Evolutionary conservation across 2,113 vertebrate species (phyloP).

Genomic region (Cottus gobio): DNA sequence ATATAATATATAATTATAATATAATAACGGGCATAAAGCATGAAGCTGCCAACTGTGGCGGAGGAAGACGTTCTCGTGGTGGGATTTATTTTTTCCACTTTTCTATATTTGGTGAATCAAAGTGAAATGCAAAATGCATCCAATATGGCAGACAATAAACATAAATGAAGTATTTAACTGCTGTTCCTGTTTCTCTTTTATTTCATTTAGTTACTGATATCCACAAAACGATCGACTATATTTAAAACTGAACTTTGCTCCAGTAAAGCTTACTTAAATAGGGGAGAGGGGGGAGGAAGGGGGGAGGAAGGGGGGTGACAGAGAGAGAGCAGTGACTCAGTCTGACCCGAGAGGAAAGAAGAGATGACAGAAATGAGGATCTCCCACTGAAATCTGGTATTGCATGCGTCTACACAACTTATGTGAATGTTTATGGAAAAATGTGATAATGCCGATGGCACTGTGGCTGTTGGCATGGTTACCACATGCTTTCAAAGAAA

Average conservation of each 20-base stretch:
- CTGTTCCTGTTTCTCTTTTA: neutral
- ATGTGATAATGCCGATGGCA: neutral
- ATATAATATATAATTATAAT: too few relatives aligned
- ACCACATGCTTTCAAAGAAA: neutral
- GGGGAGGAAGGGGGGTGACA: neutral
- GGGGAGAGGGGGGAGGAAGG: neutral
- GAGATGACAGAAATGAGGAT: slow-evolving; percentile 6
- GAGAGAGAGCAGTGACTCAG: neutral
- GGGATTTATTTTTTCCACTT: neutral
- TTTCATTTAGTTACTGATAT: neutral
- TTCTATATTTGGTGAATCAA: neutral
- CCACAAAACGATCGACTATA: neutral
- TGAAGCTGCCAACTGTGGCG: neutral
- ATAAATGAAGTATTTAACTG: neutral
- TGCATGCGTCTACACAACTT: neutral
- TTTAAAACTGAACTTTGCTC: slow-evolving; percentile 7
- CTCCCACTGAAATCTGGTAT: slow-evolving; percentile 23
- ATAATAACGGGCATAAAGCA: too few relatives aligned
- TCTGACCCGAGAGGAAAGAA: neutral
- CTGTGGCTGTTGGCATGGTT: neutral
- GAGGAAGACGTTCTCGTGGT: neutral
- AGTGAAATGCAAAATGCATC: neutral
- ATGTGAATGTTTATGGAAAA: neutral
- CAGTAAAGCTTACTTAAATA: neutral
- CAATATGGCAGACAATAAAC: neutral